These are phyloP conservation scores for Junonia oenone DNA, from an alignment of 2,888 invertebrate species.

Conservation along the genomic window DNA sequence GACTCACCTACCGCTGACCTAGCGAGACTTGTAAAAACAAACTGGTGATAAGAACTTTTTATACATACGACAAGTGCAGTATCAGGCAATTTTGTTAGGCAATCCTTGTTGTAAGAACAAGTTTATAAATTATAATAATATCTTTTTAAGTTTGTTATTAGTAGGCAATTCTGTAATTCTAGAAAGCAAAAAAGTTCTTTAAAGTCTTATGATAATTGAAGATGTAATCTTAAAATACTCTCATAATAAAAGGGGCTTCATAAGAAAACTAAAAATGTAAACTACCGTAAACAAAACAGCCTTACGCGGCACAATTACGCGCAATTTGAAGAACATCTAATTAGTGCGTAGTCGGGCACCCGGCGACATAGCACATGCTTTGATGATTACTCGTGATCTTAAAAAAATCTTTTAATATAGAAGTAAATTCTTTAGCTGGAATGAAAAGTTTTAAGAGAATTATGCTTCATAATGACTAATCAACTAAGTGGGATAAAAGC, in stretches of 20 bases:
- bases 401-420: slow-evolving; percentile 19
- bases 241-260: slow-evolving; percentile 3
- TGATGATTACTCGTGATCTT: slow-evolving; percentile 37
- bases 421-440: slow-evolving; percentile 14
- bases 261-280: slow-evolving; percentile 21
- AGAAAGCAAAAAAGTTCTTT: too few species aligned
- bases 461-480: slow-evolving; percentile 4
- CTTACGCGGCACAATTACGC: slow-evolving; percentile 19
- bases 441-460: slow-evolving; percentile 16
- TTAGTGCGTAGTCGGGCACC: slow-evolving; percentile 43
- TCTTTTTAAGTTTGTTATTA: too few species aligned
- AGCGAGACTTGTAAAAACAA: slow-evolving; percentile 7
- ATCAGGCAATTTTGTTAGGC: too few species aligned
- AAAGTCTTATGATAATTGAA: too few species aligned
- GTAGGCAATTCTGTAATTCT: too few species aligned
- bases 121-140: too few species aligned
- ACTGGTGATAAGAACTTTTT: not conserved
- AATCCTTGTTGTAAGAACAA: too few species aligned
- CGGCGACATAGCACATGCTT: slow-evolving; percentile 49
- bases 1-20: slow-evolving; percentile 20
- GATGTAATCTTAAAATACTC: not conserved
- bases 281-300: slow-evolving; percentile 19
- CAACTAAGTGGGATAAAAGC: not conserved
- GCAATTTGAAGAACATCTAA: slow-evolving; percentile 45
- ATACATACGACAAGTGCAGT: not conserved